These are phyloP conservation scores for Gryllus bimaculatus DNA, from an alignment of 1,140 invertebrate genomes.

Conservation along the genomic window DNA sequence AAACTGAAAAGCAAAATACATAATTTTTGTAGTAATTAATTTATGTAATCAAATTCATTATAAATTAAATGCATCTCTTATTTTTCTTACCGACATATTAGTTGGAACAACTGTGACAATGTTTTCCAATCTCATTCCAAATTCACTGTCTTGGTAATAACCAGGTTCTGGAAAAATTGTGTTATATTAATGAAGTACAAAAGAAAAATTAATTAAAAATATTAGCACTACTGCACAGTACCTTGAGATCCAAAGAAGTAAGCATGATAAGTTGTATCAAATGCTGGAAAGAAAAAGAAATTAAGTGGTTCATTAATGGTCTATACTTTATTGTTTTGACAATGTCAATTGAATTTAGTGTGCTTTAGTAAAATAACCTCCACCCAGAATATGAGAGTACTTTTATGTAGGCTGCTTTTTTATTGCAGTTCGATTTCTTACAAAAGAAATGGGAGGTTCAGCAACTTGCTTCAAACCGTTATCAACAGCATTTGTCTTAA, in stretches of 20 bases:
- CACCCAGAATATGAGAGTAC: no score
- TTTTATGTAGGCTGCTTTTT: no score
- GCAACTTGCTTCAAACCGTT: no score
- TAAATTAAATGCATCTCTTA: neutral
- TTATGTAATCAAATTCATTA: neutral
- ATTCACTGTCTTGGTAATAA: constrained; percentile 46
- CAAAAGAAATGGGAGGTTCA: no score
- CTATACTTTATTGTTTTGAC: no score
- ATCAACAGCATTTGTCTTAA: no score
- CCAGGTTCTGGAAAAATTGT: constrained; percentile 31
- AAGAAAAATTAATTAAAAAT: neutral
- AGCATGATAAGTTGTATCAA: constrained; percentile 30
- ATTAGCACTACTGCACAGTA: constrained; percentile 16
- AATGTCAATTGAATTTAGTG: no score
- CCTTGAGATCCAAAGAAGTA: constrained; percentile 34
- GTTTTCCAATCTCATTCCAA: constrained; percentile 63
- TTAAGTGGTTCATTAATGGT: neutral
- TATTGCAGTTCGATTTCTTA: no score
- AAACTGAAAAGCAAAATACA: constrained; percentile 7
- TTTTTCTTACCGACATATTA: constrained; percentile 26
- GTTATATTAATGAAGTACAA: neutral
- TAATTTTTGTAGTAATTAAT: neutral
- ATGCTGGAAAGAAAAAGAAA: constrained; percentile 27
- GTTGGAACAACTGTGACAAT: constrained; percentile 42
- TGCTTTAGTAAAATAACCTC: no score